Conservation (phyloP, 2,888 invertebrate genomes). For the Calameuta idolon region DNA sequence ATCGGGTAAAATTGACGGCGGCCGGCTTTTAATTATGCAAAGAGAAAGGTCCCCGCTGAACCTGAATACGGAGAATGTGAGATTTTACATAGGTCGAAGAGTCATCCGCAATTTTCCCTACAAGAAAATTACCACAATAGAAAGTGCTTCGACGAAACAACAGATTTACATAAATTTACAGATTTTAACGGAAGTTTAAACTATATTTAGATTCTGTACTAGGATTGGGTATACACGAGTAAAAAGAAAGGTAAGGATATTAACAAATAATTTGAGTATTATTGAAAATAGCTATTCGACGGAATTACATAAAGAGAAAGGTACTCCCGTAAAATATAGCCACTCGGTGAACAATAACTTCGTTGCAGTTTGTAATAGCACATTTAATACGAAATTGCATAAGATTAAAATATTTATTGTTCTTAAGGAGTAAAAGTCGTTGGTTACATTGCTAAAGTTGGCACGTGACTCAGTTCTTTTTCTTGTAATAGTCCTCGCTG, state of each 20-base stretch:
- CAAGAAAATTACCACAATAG: not conserved
- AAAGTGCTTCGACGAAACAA: not conserved
- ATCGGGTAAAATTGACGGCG: not conserved
- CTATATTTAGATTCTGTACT: not conserved
- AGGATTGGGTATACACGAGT: not conserved
- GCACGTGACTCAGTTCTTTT: constrained; percentile 59
- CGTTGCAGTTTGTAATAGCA: not conserved
- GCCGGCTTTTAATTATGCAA: constrained; percentile 41
- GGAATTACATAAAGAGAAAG: constrained; percentile 38
- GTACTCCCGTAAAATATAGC: constrained; percentile 23
- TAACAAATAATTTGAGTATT: not conserved
- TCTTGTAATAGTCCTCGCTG: constrained; percentile 79
- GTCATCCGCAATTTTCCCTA: not conserved
- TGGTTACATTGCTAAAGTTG: constrained; percentile 11
- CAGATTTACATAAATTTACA: not conserved
- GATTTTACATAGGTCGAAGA: not conserved
- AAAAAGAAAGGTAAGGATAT: not conserved
- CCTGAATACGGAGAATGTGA: not conserved
- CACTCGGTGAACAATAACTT: constrained; percentile 31
- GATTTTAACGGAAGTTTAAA: not conserved
- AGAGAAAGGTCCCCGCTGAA: constrained; percentile 28
- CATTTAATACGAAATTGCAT: constrained; percentile 33
- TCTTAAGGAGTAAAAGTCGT: constrained; percentile 40
- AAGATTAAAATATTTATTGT: constrained; percentile 53
- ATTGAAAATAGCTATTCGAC: not conserved